These are phyloP conservation scores for Alitta virens DNA, from an alignment of 2,888 invertebrate genomes.

Conservation along the genomic window DNA sequence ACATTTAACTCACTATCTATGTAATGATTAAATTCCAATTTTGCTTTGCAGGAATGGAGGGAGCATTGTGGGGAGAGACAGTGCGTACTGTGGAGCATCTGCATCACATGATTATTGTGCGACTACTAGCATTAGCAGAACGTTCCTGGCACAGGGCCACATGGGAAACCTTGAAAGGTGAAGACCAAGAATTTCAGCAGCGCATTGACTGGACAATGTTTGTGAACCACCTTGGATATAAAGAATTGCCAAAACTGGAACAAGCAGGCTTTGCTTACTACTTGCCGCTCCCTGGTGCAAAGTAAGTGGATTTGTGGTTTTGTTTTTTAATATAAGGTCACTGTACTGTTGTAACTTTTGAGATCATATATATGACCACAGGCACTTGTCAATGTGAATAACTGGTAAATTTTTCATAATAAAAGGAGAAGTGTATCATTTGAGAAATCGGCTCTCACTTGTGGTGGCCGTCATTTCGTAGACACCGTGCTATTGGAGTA, in stretches of 20 bases:
- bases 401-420: too few relatives aligned
- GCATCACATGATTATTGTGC: not conserved
- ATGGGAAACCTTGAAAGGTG: conserved; percentile 29
- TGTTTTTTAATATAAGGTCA: too few relatives aligned
- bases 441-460: too few relatives aligned
- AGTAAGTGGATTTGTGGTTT: too few relatives aligned
- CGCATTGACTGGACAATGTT: conserved; percentile 39
- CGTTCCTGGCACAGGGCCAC: conserved; percentile 43
- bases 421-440: too few relatives aligned
- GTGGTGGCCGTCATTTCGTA: too few relatives aligned
- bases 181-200: conserved; percentile 23
- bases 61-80: conserved; percentile 42
- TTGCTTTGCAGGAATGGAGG: conserved; percentile 38
- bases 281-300: conserved; percentile 44
- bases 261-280: conserved; percentile 36
- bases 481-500: too few relatives aligned
- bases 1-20: too few relatives aligned
- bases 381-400: too few relatives aligned
- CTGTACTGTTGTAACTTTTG: too few relatives aligned
- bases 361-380: too few relatives aligned
- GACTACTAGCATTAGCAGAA: conserved; percentile 21
- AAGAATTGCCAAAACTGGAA: conserved; percentile 39
- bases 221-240: conserved; percentile 37
- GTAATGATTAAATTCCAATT: too few relatives aligned
- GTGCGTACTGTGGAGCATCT: not conserved